Evolutionary conservation across 2,113 vertebrate species (phyloP).

Genomic region (Laticauda laticaudata): DNA sequence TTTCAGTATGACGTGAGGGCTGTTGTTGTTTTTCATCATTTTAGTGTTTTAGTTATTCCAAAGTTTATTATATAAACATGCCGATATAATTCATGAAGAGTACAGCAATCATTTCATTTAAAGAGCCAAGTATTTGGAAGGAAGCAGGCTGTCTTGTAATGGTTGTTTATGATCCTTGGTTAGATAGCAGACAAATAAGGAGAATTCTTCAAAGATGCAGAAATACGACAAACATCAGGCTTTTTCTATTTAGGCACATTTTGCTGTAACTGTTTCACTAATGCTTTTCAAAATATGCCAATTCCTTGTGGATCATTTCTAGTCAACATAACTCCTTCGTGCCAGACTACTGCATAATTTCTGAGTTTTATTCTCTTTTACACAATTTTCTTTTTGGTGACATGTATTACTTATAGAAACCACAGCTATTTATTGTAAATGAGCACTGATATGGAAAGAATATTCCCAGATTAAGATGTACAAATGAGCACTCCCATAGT

Average conservation of each 20-base stretch:
- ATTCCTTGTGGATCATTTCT: background rate
- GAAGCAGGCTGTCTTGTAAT: background rate
- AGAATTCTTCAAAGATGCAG: background rate
- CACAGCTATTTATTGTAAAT: background rate
- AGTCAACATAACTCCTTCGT: background rate
- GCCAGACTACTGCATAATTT: background rate
- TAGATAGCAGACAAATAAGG: background rate
- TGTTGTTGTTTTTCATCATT: background rate
- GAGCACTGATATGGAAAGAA: background rate
- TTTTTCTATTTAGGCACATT: background rate
- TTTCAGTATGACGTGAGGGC: background rate
- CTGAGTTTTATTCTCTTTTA: background rate
- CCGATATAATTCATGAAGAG: background rate
- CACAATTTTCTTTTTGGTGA: background rate
- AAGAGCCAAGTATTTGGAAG: background rate
- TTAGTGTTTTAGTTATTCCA: background rate
- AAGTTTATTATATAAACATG: background rate
- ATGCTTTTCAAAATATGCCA: background rate
- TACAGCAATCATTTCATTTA: background rate
- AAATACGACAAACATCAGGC: background rate
- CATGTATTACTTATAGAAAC: background rate
- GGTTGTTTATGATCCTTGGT: background rate
- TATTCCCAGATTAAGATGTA: background rate
- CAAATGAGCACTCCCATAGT: background rate
- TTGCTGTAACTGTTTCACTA: background rate